Evolutionary conservation across 35 echinoderm and acorn worm genomes (phyloP).

Genomic region (Ophiothrix spiculata): DNA sequence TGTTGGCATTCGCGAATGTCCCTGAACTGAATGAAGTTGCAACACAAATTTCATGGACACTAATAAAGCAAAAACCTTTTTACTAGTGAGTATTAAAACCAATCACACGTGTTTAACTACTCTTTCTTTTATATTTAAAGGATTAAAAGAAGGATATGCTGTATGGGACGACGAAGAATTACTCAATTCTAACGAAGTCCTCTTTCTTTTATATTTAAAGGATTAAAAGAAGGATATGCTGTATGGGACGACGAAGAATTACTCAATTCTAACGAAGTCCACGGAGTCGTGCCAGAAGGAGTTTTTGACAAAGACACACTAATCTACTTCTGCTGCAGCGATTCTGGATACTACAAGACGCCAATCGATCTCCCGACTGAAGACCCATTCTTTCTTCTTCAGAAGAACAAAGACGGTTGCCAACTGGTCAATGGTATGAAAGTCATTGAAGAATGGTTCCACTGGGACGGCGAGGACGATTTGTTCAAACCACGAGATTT

Average conservation of each 20-base stretch:
- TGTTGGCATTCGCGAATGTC: no score
- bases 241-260: constrained; percentile 61
- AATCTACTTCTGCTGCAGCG: constrained; percentile 76
- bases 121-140: constrained; percentile 16
- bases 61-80: no score
- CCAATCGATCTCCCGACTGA: constrained; percentile 51
- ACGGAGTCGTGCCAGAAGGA: constrained; percentile 51
- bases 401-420: constrained; percentile 27
- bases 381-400: constrained; percentile 44
- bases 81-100: no score
- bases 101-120: not conserved
- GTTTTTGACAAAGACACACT: constrained; percentile 63
- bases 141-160: constrained; percentile 48
- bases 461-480: constrained; percentile 67
- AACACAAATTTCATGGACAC: no score
- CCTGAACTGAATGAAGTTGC: no score
- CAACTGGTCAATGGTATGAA: constrained; percentile 56
- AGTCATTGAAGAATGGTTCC: constrained; percentile 58
- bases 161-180: constrained; percentile 61
- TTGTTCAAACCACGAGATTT: constrained; percentile 38
- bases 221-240: constrained; percentile 48
- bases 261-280: constrained; percentile 42
- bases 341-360: constrained; percentile 33
- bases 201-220: constrained; percentile 16
- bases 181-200: constrained; percentile 38